Base-by-base conservation (phyloP, 2,888 invertebrate species). In the Nephrocerus scutellatus region DNA sequence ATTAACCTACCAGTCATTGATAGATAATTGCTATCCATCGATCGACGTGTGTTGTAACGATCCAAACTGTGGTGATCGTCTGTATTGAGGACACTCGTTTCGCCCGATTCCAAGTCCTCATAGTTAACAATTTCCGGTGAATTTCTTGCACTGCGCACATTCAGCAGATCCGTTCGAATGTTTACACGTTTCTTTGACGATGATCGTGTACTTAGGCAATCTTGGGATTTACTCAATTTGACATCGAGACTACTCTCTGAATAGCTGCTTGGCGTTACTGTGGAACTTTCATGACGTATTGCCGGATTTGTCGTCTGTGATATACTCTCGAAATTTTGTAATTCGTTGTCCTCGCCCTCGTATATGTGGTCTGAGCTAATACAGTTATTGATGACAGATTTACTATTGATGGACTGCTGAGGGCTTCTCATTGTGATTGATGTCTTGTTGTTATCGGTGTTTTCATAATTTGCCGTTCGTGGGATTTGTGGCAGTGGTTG, bases 121-220 rank as follows among this genome's bases (percentile, higher is more conserved):
- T 65, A 68, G 46, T 63, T 59, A 21, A 53, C 53, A 13, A 61
- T 59, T 15, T 63, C 62, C 6, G 62, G 62, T 5, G 66, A 60
- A 35, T 59, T 56, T 23, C 65, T 60, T 14, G 74, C 44, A 31
- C 47, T 48, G 28, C 59, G 52, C 25, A 56, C 48, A 39, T 63
- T 62, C 3, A 59, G 50, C 34, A 57, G 62, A 26, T 75, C 74
- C 12, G 76, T 70, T n/a, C 73, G 72, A 57, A 79, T 79, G 49
- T 79, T 79, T 0, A 79, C 79, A 46, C 75, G 70, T 54, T 79
- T 79, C 66, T 77, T 78, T 0, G 65, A 75, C 60, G 47, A 75
- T 62, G 62, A 60, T 10, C 63, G 57, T 47, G 60, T 65, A 40
- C 74, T 74, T 5, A 76, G 72, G 30, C 66, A 67, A 41, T 68